Base-by-base conservation (phyloP, 2,888 invertebrate species). In the Apeira syringaria region DNA sequence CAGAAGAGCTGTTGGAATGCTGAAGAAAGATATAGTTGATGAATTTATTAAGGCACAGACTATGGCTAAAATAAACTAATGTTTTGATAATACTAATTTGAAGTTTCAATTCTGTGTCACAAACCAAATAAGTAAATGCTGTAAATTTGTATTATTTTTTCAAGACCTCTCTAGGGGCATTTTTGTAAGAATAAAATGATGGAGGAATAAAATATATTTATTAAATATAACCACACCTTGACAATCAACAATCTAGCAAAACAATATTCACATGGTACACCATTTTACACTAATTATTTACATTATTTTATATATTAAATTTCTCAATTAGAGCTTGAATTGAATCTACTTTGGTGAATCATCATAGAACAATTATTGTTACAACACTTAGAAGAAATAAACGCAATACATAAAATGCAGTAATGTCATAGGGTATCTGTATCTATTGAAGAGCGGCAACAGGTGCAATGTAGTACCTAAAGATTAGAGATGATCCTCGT, bases 401-500 rank as follows among this genome's bases (percentile, higher is more conserved):
- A 85, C 66, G 72, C 73, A 71, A 73, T 82, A 78, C 69, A 64
- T 71, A 65, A n/a, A 66, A 67, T 70, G 68, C 64, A 61, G 22
- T 28, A 27, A 45, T 54, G 56, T 58, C 53, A 51, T 45, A 36
- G 36, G 44, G 30, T n/a, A n/a, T n/a, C n/a, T n/a, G 25, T 58
- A 50, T 63, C 70, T 83, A 85, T 59, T 86, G 80, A 66, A 83
- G 52, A 36, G 81, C 80, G 64, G 82, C 78, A 43, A 87, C 80
- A 24, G 89, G 89, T 64, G 89, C 89, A 52, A 89, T 88, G 66
- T 89, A 89, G 77, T 94, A 95, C 66, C 96, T 93, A 91, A 94
- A 94, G 63, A 96, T 91, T 40, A 97, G 78, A 48, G 96, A 96
- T 55, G 95, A 95, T 11, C 98, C 98, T 34, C 98, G 92, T 76